These are phyloP conservation scores for Arothron firmamentum DNA, from an alignment of 2,113 vertebrate species.

Conservation along the genomic window DNA sequence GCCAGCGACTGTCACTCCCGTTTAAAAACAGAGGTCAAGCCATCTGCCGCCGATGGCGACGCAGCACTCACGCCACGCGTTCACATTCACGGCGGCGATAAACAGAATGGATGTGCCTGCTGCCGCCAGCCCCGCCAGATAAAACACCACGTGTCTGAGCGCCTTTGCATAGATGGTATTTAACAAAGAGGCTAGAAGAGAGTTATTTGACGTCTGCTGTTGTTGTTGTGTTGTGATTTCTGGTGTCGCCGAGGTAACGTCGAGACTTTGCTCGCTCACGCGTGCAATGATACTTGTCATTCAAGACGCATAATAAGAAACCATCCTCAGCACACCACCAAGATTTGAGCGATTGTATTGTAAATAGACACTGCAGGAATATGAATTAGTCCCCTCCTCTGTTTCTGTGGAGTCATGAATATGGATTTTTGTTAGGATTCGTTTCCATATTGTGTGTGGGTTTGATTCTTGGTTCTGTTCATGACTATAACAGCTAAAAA, in stretches of 20 bases:
- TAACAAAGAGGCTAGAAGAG: conserved; percentile 33
- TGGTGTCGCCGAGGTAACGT: conserved; percentile 38
- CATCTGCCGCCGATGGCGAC: conserved; percentile 20
- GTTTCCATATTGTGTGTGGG: conserved; percentile 8
- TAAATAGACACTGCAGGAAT: conserved; percentile 45
- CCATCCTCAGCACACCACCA: conserved; percentile 26
- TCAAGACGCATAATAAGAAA: conserved; percentile 39
- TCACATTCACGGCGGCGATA: conserved; percentile 1
- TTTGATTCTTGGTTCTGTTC: conserved; percentile 22
- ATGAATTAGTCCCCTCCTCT: conserved; percentile 25
- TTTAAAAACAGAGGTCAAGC: conserved; percentile 53
- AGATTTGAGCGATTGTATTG: conserved; percentile 28
- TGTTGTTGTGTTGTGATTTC: conserved; percentile 19
- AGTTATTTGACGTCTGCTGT: conserved; percentile 32
- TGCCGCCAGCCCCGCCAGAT: conserved; percentile 18
- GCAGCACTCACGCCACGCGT: conserved; percentile 24
- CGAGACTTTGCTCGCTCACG: conserved; percentile 18
- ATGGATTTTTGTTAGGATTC: conserved; percentile 17
- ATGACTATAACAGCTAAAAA: conserved; percentile 9
- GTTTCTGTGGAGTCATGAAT: conserved; percentile 32
- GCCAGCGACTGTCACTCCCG: conserved; percentile 45
- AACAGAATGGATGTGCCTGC: conserved; percentile 32
- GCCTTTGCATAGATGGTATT: conserved; percentile 11
- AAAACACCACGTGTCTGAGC: conserved; percentile 16
- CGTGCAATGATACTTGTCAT: conserved; percentile 33